Evolutionary conservation across 2,113 vertebrate species (phyloP).

Genomic region (Gorsachius goisagi): DNA sequence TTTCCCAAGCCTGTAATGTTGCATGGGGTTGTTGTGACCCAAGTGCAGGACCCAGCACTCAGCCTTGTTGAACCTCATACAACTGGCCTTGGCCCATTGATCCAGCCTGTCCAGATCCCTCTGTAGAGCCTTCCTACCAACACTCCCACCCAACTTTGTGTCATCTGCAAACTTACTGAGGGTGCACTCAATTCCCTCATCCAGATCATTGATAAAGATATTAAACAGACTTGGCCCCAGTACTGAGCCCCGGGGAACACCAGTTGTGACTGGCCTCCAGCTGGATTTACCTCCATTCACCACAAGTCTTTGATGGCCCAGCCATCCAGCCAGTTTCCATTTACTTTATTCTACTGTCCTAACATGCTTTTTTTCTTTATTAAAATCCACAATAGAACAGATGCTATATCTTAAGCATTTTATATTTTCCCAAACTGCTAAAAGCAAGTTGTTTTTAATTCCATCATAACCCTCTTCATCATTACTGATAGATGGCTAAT

Average conservation of each 20-base stretch:
- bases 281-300: not conserved
- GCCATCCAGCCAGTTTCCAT: not conserved
- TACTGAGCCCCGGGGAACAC: not conserved
- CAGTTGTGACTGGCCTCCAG: accelerated
- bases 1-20: accelerated
- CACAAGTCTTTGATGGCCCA: not conserved
- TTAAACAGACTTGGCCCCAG: not conserved
- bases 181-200: not conserved
- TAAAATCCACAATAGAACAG: not conserved
- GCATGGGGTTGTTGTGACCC: not conserved
- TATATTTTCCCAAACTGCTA: not conserved
- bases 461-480: not conserved
- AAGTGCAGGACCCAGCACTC: accelerated
- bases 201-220: not conserved
- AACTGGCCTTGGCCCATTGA: accelerated
- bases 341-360: not conserved
- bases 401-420: not conserved
- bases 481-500: not conserved
- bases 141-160: not conserved
- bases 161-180: not conserved
- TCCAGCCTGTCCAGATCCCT: not conserved
- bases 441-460: not conserved
- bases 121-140: not conserved
- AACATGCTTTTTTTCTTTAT: not conserved
- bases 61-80: not conserved